Evolutionary conservation across 1,140 invertebrate species (phyloP).

Genomic region (Diachasmimorpha longicaudata): DNA sequence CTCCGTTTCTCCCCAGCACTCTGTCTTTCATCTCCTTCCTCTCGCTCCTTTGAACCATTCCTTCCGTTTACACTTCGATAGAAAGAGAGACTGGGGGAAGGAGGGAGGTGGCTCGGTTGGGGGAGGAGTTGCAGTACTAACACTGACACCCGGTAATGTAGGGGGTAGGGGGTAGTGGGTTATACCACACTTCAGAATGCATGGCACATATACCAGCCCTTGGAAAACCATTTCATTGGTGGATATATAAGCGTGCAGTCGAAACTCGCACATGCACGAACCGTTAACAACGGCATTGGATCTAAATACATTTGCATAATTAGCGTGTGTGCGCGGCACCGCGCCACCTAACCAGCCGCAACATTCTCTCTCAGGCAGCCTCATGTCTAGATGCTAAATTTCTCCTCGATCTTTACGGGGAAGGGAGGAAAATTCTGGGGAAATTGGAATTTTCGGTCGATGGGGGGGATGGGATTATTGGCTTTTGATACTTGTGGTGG

Average conservation of each 20-base stretch:
- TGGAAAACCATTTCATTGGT: constrained; percentile 1
- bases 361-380: too few relatives aligned
- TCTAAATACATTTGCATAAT: constrained; percentile 52
- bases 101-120: neutral
- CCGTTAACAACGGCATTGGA: constrained; percentile 43
- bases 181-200: neutral
- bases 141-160: neutral
- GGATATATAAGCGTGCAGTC: constrained; percentile 3
- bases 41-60: neutral
- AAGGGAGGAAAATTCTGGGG: neutral
- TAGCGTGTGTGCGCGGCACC: constrained; percentile 41
- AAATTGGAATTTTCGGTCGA: neutral
- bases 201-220: neutral
- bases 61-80: constrained; percentile 12
- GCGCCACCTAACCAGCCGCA: constrained; percentile 19
- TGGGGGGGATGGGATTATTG: neutral
- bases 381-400: neutral
- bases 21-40: constrained; percentile 15
- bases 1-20: constrained; percentile 1
- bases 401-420: neutral
- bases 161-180: neutral
- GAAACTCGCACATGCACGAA: constrained; percentile 26
- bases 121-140: neutral
- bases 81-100: neutral
- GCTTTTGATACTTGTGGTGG: neutral